These are phyloP conservation scores for Cremastobaeus sp. DNA, from an alignment of 2,888 invertebrate species.

Conservation along the genomic window DNA sequence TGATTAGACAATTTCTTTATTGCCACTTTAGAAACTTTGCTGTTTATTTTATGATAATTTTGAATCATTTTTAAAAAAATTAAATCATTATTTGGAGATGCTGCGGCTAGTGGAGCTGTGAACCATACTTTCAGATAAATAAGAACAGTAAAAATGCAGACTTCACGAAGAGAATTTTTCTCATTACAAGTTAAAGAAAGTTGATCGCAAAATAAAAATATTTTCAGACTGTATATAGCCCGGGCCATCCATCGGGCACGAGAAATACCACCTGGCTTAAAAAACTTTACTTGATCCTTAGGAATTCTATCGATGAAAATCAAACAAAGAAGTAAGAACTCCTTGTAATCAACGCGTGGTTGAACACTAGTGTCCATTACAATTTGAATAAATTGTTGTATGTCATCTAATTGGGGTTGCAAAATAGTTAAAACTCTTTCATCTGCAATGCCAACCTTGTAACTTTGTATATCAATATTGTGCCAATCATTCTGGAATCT, in stretches of 20 bases:
- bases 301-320: slow-evolving; percentile 23
- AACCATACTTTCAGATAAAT: slow-evolving; percentile 40
- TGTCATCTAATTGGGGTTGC: slow-evolving; percentile 6
- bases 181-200: slow-evolving; percentile 1
- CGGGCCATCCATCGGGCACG: slow-evolving; percentile 28
- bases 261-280: slow-evolving; percentile 22
- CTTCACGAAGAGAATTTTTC: no score
- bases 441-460: slow-evolving; percentile 3
- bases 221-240: slow-evolving; percentile 26
- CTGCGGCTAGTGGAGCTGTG: slow-evolving; percentile 4
- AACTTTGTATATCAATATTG: slow-evolving; percentile 8
- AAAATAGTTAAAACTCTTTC: background rate
- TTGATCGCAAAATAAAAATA: slow-evolving; percentile 18
- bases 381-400: slow-evolving; percentile 1
- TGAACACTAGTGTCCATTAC: slow-evolving; percentile 17
- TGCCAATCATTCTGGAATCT: slow-evolving; percentile 14
- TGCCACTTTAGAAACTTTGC: no score
- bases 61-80: no score
- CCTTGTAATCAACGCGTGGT: slow-evolving; percentile 24
- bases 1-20: no score
- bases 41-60: no score
- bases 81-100: slow-evolving; percentile 41
- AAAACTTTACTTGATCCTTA: slow-evolving; percentile 21
- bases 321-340: slow-evolving; percentile 13
- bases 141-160: slow-evolving; percentile 21